Evolutionary conservation across 2,888 invertebrate species (phyloP), one percentile per base, ranked within the genome.

Genomic region (Dastarcus helophoroides): DNA sequence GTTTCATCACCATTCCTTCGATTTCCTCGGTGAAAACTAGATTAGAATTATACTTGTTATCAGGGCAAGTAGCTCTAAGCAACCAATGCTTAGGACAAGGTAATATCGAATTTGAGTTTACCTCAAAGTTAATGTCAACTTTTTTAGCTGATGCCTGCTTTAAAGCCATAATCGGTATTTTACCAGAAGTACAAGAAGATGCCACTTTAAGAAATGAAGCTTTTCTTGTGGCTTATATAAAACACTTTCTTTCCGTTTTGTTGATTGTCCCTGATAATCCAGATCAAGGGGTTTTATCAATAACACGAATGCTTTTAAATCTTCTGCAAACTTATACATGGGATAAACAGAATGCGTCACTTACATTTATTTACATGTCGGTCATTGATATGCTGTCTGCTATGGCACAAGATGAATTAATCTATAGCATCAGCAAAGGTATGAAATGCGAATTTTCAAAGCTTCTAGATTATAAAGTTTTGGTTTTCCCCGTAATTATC

Each of bases 1-100:
- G 84, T 60, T 95, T 82, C 62, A 93, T 97, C 38, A 95, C 95
- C 5, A 85, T 93, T 56, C 97, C 97, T n/a, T 94, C 94, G 8
- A 74, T 97, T 54, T 75, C 71, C 46, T 81, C 82, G 36, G 70
- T 79, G n/a, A 74, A 80, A 36, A 69, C 75, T 13, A 74, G 83
- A 52, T 71, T 91, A 47, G 81, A 85, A 46, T 71, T 95, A 26
- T 91, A 91, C 65, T 67, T 93, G 33, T 65, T 86, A 4, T 81
- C 85, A 8, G 91, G 89, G 10, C 88, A 90, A 63, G 82, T 88
- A 24, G 89, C 93, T 13, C 66, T 94, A 36, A 69, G 83, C 33
- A 91, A 90, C 67, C 77, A 82, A 48, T 93, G 93, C 56, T 70
- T 89, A 32, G 90, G 90, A 24, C 94, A 94, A 73, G 85, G 86